phyloP scores from a whole-genome alignment of 1,140 invertebrate genomes.

The Sweltsa coloradensis region DNA sequence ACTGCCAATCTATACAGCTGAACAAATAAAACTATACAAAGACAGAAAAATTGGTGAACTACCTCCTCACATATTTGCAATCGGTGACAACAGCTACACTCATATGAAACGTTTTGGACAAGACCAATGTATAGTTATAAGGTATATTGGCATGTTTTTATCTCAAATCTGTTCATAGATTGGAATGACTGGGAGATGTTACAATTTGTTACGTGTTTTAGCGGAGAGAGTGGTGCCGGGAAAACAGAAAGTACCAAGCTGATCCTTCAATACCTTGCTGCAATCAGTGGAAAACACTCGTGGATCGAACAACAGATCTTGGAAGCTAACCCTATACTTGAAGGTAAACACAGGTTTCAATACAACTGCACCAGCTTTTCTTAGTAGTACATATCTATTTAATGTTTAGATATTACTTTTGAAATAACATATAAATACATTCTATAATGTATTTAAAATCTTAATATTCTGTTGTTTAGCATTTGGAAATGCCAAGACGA shows the following conservation, averaged over 20 bases:
- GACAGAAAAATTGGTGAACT: conserved; percentile 72
- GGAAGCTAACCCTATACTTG: conserved; percentile 86
- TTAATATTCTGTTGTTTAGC: conserved; percentile 36
- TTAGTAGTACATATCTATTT: not conserved
- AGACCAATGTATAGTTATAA: conserved; percentile 87
- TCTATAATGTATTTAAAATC: not conserved
- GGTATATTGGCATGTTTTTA: conserved; percentile 34
- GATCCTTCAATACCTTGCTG: conserved; percentile 81
- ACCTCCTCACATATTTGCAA: conserved; percentile 87
- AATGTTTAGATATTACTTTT: not conserved
- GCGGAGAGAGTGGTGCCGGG: conserved; percentile 84
- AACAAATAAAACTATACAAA: conserved; percentile 72
- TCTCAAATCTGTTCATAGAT: not conserved
- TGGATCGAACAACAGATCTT: conserved; percentile 93
- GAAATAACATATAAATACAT: not conserved
- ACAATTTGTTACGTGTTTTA: conserved; percentile 23
- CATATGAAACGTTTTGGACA: conserved; percentile 61
- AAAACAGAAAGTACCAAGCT: conserved; percentile 92
- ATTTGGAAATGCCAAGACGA: conserved; percentile 95
- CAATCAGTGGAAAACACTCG: conserved; percentile 81
- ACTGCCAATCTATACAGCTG: conserved; percentile 79
- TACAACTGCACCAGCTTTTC: not conserved
- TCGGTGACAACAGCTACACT: conserved; percentile 77
- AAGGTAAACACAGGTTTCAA: conserved; percentile 36
- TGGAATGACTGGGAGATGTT: not conserved